Evolutionary conservation across 1,140 invertebrate genomes (phyloP), one percentile per base, ranked within the genome.

Genomic region (Ceratoteleas bidentatus): DNA sequence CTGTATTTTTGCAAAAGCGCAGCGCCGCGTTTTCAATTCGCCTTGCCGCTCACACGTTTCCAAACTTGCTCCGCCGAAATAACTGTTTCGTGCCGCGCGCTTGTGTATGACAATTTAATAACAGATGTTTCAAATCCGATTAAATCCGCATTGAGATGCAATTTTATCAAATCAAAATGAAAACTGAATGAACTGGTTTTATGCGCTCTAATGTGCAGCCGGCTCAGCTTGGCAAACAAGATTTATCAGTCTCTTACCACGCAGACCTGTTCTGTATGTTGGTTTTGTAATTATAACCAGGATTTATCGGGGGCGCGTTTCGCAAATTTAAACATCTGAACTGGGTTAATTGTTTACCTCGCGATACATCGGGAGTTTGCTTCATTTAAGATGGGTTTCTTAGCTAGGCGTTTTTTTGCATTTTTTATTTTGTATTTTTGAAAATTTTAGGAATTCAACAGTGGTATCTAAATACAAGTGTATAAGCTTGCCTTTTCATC

Each of bases 1-100:
- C 13, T 49, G 15, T 10, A 43, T 60, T 70, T 70, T 70, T 72
- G 34, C 36, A 47, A 58, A 58, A 58, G 38, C 34, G 2, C 33
- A 45, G 15, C 36, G 9, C 47, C 36, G 3, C 34, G 24, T 36
- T 34, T 62, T 45, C 16, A 56, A 34, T 58, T 40, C n/a, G 9
- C 24, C 14, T 47, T 68, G 13, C 40, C 33, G n/a, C 15, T 66
- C 40, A 24, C 33, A 57, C 62, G 49, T 38, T 69, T 32, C 33
- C 11, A 57, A 53, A 47, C 6, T 64, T 40, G 13, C 15, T 40
- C 50, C 13, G 45, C n/a, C 11, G 6, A 3, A 47, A 10, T 53
- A 53, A 34, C 54, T 57, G 36, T 57, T 57, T 54, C 11, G 6
- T 54, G n/a, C 32, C 7, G 13, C 16, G 6, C 33, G 11, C 38